phyloP scores from a whole-genome alignment of 2,888 invertebrate genomes.

The Pollenia labialis region DNA sequence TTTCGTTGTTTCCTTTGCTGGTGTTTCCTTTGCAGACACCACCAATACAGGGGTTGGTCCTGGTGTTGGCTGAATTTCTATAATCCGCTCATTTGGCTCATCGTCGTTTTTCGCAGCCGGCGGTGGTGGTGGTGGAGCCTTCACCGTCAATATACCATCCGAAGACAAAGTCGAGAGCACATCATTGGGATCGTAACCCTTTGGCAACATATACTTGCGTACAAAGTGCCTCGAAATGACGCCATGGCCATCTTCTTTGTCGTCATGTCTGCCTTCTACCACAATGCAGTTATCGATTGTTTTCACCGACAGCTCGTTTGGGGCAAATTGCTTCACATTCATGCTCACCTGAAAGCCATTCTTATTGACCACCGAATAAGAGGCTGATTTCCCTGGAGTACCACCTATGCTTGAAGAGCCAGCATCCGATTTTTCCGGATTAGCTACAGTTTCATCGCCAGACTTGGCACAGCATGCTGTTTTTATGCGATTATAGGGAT shows the following conservation, averaged over 20 bases:
- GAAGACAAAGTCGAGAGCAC: conserved; percentile 91
- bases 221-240: conserved; percentile 92
- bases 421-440: conserved; percentile 57
- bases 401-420: conserved; percentile 51
- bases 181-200: conserved; percentile 88
- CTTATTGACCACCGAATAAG: conserved; percentile 84
- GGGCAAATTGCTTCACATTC: conserved; percentile 89
- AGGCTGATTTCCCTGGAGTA: conserved; percentile 73
- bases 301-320: conserved; percentile 89
- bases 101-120: conserved; percentile 77
- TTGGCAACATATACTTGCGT: conserved; percentile 89
- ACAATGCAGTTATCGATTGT: conserved; percentile 87
- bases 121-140: conserved; percentile 86
- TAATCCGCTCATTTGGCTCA: conserved; percentile 85
- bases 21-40: conserved; percentile 78
- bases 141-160: conserved; percentile 91
- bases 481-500: conserved; percentile 75
- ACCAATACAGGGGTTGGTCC: conserved; percentile 84
- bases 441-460: conserved; percentile 56
- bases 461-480: conserved; percentile 72
- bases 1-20: conserved; percentile 72
- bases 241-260: conserved; percentile 89
- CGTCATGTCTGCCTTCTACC: conserved; percentile 89
- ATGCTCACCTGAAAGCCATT: conserved; percentile 89
- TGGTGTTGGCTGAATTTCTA: conserved; percentile 86